Base-by-base conservation (phyloP, 1,140 invertebrate genomes). In the Neodiprion lecontei region DNA sequence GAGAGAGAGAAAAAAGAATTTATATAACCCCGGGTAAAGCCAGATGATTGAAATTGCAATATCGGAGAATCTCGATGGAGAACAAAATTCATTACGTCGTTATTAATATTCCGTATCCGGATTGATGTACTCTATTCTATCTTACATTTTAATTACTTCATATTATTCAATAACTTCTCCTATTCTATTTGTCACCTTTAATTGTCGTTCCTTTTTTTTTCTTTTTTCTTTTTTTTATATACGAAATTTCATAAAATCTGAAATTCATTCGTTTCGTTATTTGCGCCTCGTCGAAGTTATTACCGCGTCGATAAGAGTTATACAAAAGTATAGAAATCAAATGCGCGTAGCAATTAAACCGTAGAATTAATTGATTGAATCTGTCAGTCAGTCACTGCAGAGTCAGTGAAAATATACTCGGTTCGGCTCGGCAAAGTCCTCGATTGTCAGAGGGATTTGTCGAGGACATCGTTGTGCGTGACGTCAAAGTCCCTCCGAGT, bases 51-150 rank as follows among this genome's bases (percentile, higher is more conserved):
- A 61, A 61, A 61, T 61, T 61, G n/a, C 53, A 61, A 61, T 61
- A 61, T 61, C 53, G 53, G 5, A 61, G 8, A 61, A 61, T 12
- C 53, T 61, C 53, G 53, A 61, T 61, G n/a, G 53, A 61, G 53
- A 61, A 17, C 53, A 61, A 61, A 61, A 61, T 61, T 61, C 53
- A 61, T 61, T 61, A 61, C 53, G 53, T 61, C 53, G 53, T 61
- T 12, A 61, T 61, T 61, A 61, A 61, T 61, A 61, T 61, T 61
- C 53, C 53, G n/a, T 9, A 61, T 61, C 53, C n/a, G 53, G 53
- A 17, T 61, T 8, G 53, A 61, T 61, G 7, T 17, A 14, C n/a
- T 61, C n/a, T 61, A 61, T 61, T 61, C n/a, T 61, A 61, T 61
- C 53, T 17, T 17, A 17, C 9, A 61, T 61, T 61, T 14, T 61